phyloP scores from a whole-genome alignment of 53 echinoderm and acorn worm genomes.

The Mesocentrotus franciscanus region DNA sequence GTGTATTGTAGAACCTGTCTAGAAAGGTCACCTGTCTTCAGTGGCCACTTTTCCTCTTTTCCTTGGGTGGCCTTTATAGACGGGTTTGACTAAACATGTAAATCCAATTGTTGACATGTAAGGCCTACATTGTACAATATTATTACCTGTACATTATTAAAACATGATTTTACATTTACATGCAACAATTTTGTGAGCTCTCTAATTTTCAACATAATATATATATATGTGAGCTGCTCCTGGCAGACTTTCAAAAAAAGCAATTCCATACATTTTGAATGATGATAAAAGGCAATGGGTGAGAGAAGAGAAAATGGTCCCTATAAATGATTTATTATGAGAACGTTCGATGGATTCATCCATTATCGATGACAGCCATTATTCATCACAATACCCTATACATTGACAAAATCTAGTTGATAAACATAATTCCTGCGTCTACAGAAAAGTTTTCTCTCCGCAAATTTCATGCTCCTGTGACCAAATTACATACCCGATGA shows the following conservation, averaged over 20 bases:
- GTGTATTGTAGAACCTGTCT: too few species aligned
- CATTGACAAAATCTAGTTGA: not conserved
- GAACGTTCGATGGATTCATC: not conserved
- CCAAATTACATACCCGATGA: not conserved
- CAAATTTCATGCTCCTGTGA: not conserved
- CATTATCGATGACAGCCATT: not conserved
- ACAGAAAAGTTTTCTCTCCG: not conserved
- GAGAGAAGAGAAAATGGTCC: not conserved
- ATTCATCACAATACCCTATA: not conserved
- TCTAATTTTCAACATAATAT: too few species aligned
- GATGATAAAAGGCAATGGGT: not conserved
- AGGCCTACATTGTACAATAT: too few species aligned
- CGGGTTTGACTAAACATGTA: too few species aligned
- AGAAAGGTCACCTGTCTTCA: too few species aligned
- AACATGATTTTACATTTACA: too few species aligned
- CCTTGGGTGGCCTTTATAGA: too few species aligned
- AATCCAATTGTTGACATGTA: too few species aligned
- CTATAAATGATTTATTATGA: slow-evolving; percentile 6
- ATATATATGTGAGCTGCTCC: not conserved
- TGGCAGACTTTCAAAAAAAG: not conserved
- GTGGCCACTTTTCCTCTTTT: too few species aligned
- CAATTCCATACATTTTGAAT: not conserved
- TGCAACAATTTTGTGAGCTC: too few species aligned
- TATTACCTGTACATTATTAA: too few species aligned
- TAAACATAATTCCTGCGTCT: not conserved